These are phyloP conservation scores for Hirudinaria manillensis DNA, from an alignment of 2,888 invertebrate species.

Conservation along the genomic window DNA sequence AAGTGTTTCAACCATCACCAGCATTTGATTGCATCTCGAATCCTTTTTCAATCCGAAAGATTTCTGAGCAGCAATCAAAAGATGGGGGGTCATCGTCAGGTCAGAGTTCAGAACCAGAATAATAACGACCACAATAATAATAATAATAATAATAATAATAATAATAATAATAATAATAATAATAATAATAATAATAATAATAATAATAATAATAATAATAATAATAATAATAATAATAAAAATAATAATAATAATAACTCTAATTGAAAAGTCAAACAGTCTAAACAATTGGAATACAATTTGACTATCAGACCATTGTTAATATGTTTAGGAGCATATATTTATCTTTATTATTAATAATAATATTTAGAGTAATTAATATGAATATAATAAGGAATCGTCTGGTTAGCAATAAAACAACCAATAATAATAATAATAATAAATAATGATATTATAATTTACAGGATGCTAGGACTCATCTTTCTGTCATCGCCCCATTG, in stretches of 20 bases:
- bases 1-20: not conserved
- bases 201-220: slow-evolving; percentile 8
- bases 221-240: not conserved
- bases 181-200: slow-evolving; percentile 6
- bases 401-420: no score
- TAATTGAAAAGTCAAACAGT: no score
- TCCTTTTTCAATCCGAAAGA: slow-evolving; percentile 16
- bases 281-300: not conserved
- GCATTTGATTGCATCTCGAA: slow-evolving; percentile 30
- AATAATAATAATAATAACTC: not conserved
- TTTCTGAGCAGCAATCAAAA: slow-evolving; percentile 31
- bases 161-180: not conserved
- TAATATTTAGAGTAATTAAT: no score
- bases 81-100: not conserved
- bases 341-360: no score
- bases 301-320: no score
- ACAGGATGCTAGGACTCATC: no score
- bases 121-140: not conserved
- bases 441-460: no score
- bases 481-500: no score
- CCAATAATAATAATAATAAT: no score
- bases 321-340: no score
- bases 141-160: slow-evolving; percentile 8
- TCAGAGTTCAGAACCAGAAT: no score
- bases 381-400: no score